Conservation (phyloP, 2,113 vertebrate species). For the Sprattus sprattus region DNA sequence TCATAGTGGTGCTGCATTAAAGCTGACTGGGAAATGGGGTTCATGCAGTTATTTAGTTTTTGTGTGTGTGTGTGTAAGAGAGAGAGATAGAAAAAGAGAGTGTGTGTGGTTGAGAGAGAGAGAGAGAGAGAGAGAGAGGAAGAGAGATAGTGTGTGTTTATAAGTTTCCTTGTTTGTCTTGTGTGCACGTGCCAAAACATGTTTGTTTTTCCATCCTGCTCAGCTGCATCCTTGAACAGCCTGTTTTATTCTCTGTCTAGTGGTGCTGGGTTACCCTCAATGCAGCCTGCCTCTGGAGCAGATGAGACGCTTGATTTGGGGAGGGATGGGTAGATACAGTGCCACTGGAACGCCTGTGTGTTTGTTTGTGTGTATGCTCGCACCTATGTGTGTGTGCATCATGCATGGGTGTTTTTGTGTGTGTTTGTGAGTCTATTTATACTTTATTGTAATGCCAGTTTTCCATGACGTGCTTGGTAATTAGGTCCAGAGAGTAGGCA, state of each 20-base stretch:
- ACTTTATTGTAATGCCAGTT: too few relatives aligned
- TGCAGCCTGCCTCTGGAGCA: not conserved
- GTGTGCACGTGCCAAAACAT: not conserved
- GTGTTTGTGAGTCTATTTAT: too few relatives aligned
- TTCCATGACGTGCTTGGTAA: too few relatives aligned
- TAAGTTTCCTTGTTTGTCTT: conserved; percentile 32
- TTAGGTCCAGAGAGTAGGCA: too few relatives aligned
- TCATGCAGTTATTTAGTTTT: not conserved
- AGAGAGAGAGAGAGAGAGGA: too few relatives aligned
- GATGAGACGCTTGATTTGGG: not conserved
- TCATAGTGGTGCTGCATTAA: too few relatives aligned
- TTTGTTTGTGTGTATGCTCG: too few relatives aligned
- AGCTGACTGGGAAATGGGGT: too few relatives aligned
- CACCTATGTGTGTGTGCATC: too few relatives aligned
- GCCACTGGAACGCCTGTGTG: too few relatives aligned
- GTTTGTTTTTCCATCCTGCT: conserved; percentile 1
- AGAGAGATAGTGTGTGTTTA: not conserved
- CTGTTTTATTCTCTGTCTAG: not conserved
- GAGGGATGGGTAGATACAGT: too few relatives aligned
- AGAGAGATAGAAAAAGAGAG: not conserved
- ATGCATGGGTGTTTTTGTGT: too few relatives aligned
- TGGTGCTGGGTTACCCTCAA: not conserved
- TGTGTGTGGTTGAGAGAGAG: not conserved
- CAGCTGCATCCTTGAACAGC: not conserved
- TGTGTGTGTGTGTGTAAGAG: not conserved